Base-by-base conservation (phyloP, 2,797 vertebrate species). In the Leucoraja ocellata region DNA sequence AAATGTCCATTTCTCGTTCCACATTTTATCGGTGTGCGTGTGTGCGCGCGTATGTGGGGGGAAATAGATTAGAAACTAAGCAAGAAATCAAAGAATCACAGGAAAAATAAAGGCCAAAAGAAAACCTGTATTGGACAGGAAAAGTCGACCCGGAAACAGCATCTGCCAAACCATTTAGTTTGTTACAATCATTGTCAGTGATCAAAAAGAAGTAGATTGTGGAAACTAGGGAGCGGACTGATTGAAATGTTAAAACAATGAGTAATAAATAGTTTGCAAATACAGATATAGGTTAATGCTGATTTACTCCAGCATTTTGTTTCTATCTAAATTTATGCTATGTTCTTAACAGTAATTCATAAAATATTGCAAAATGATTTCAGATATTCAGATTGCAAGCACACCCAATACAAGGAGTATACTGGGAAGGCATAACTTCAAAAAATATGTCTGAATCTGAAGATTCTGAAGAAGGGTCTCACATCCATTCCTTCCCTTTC, bases 41-140 rank as follows among this genome's bases (percentile, higher is more conserved):
- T 10, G 71, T 68, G 65, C 71, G 21, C 71, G 21, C 18, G 21
- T 68, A 18, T n/a, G 28, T 63, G 28, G 14, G 5, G 83, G 83
- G 83, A 86, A 86, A 86, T 65, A 61, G 28, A 86, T 32, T 86
- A 61, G 83, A 68, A 68, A n/a, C 65, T 63, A 14, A 36, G n/a
- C 63, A 68, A 65, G 61, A 88, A 88, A 88, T 88, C 61, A 88
- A 68, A 88, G 84, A 88, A 88, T 88, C 32, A 88, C 84, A 32
- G 84, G 61, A 88, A 88, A 65, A 88, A 9, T 88, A 18, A 6
- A 65, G 63, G 61, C 61, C 65, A 68, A 88, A 88, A 65, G 61
- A 65, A 65, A 36, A 36, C 68, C n/a, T 88, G 63, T 21, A 65
- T 68, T 68, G n/a, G 16, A 68, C 84, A 68, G 84, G 84, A 68